Base-by-base conservation (phyloP, 2,113 vertebrate genomes). In the Empidonax alnorum region DNA sequence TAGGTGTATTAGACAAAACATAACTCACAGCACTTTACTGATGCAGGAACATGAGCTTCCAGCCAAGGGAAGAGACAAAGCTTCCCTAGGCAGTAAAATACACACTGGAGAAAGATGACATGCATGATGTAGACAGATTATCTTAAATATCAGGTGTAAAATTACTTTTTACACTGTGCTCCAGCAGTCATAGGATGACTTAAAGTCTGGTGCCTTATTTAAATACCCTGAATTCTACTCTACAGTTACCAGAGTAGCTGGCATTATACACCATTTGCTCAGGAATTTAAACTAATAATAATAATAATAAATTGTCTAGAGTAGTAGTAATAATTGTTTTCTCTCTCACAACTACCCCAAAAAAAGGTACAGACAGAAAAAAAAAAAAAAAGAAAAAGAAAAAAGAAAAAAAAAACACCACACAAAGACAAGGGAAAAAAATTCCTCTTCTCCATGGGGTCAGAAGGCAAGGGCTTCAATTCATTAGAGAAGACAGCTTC, bases 101-200 rank as follows among this genome's bases (percentile, higher is more conserved):
- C 6, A 58, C 3, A 3, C 28, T 28, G 27, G 28, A 88, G 79
- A 84, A 89, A 81, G 61, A 92, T 63, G 52, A 52, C 86, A 56
- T 47, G 80, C 61, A 14, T 11, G 56, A 85, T 4, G 23, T 62
- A 84, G 79, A 73, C 28, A 92, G 56, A 87, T 89, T 93, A 69
- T 79, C 78, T 94, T 87, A 89, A 96, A 90, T 84, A 97, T 75
- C 92, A 93, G 72, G 91, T 89, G n/a, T 89, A 86, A 94, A 91
- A 90, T 92, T 84, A 90, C 76, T 65, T 84, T 62, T 93, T 75
- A 61, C 24, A 52, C 62, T 69, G 24, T 27, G 17, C 37, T 81
- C 56, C 47, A 93, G 42, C 41, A 65, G 27, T 33, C 82, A 83
- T 1, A 46, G 21, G 75, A 79, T 28, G 62, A 75, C 90, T 77